Evolutionary conservation across 2,888 invertebrate genomes (phyloP).

Genomic region (Amphimallon solstitiale): DNA sequence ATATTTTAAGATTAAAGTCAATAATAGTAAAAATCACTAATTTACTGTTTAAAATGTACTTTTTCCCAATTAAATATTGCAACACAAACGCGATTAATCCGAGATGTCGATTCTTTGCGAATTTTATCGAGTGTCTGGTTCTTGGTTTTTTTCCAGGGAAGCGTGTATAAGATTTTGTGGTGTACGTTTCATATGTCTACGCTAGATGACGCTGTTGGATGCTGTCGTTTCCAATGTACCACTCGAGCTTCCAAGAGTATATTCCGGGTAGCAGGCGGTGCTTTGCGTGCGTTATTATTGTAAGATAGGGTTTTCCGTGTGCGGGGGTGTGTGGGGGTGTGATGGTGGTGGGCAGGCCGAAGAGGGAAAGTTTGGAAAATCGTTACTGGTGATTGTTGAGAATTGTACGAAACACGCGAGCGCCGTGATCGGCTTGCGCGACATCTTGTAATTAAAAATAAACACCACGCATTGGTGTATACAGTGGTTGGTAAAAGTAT

Average conservation of each 20-base stretch:
- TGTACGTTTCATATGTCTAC: neutral
- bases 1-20: no score
- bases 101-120: no score
- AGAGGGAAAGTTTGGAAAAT: constrained; percentile 28
- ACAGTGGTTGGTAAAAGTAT: no score
- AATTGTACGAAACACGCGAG: constrained; percentile 8
- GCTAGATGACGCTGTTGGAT: constrained; percentile 4
- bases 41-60: no score
- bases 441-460: neutral
- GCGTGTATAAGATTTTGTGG: no score
- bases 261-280: neutral
- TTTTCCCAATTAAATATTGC: no score
- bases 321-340: neutral
- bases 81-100: no score
- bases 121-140: no score
- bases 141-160: no score
- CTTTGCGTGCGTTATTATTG: neutral
- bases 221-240: neutral
- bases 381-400: constrained; percentile 17
- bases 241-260: no score
- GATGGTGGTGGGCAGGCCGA: neutral
- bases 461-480: no score
- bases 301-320: neutral
- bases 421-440: constrained; percentile 10
- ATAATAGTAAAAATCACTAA: no score